Conservation (phyloP, 2,113 vertebrate species). For the Sorex araneus region DNA sequence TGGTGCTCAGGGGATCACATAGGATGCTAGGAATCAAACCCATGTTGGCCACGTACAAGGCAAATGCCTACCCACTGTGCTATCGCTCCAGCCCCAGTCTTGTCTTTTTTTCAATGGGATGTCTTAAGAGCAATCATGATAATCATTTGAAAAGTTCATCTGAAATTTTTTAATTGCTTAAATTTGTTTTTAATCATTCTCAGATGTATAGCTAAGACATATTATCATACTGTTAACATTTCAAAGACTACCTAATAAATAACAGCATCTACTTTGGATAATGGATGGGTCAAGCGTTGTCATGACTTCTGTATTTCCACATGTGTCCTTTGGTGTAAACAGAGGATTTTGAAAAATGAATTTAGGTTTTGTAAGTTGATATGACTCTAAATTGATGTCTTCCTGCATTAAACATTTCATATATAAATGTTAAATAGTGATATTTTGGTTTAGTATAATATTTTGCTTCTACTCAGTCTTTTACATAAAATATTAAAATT, state of each 20-base stretch:
- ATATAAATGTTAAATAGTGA: neutral
- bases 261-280: conserved; percentile 45
- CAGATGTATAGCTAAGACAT: conserved; percentile 65
- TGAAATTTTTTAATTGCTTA: conserved; percentile 64
- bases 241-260: conserved; percentile 23
- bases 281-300: neutral
- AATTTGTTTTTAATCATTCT: conserved; percentile 71
- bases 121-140: conserved; percentile 63
- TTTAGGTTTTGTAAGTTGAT: neutral
- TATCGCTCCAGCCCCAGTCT: too few relatives aligned
- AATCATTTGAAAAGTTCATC: neutral
- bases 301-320: neutral
- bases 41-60: too few relatives aligned
- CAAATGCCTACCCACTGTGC: too few relatives aligned
- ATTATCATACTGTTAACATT: conserved; percentile 51
- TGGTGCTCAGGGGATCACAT: too few relatives aligned
- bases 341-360: conserved; percentile 22
- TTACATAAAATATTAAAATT: neutral
- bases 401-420: neutral
- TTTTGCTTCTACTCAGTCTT: neutral
- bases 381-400: neutral
- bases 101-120: conserved; percentile 65
- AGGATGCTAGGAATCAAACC: too few relatives aligned
- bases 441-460: neutral
- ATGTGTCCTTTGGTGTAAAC: neutral